Evolutionary conservation across 2,113 vertebrate species (phyloP), one percentile per base, ranked within the genome.

Genomic region (Calidris pugnax): DNA sequence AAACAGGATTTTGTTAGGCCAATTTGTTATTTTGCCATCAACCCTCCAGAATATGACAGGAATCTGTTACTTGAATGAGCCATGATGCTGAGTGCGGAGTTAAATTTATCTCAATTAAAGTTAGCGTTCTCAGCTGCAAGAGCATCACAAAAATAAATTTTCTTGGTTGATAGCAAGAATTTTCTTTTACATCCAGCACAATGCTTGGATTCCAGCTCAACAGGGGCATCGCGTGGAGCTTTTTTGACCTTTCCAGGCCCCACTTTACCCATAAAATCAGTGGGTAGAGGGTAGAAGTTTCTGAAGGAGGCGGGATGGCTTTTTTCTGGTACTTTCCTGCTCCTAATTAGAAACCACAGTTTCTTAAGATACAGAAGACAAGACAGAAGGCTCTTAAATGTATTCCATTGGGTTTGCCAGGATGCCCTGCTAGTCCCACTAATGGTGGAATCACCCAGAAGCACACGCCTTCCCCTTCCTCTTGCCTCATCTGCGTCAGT

Each of bases 71-170:
- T 47, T 50, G 93, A 69, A 53, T 90, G 94, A 96, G 90, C 92
- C 77, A 33, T 39, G 77, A 26, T 75, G 60, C 81, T 10, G 56
- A 82, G 66, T 15, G 14, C 22, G 14, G 53, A 37, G 90, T 76
- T 90, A 66, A 68, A 89, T 96, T 94, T 84, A 67, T 89, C 89
- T 96, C 80, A 77, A 56, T 91, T 94, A 85, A 73, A 56, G 89
- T 11, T 80, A 59, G 16, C 55, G 12, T 89, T 78, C 71, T 93
- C 78, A 55, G 60, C 23, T 75, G 28, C 68, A 55, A 66, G 89
- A 93, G 28, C 67, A 51, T 55, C 43, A 35, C 66, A 56, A 75
- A 72, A 89, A 89, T 53, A 51, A 92, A 64, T 57, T 87, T 94
- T 23, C 78, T 56, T 53, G 14, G 48, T 63, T 8, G 14, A 69